These are phyloP conservation scores for Enteromius afrohamiltoni DNA, from an alignment of 2,797 vertebrate species.

Conservation along the genomic window DNA sequence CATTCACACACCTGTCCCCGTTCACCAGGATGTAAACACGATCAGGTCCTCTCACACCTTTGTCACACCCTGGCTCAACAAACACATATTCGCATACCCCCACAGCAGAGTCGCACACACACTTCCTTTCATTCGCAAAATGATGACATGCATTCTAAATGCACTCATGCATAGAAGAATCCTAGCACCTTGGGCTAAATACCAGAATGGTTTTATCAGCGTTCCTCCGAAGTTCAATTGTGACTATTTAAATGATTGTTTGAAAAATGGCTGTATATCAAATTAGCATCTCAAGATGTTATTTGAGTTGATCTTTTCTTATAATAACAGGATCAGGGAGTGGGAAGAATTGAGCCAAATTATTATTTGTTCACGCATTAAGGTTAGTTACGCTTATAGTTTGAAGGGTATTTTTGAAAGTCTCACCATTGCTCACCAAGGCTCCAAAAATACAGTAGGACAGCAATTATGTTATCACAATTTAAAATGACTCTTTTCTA, in stretches of 20 bases:
- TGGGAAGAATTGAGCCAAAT: not conserved
- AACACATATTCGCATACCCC: slow-evolving; percentile 47
- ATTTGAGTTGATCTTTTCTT: slow-evolving; percentile 4
- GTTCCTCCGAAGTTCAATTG: not conserved
- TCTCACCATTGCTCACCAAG: not conserved
- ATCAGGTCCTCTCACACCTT: slow-evolving; percentile 60
- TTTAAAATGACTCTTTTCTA: not conserved
- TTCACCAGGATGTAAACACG: slow-evolving; percentile 65
- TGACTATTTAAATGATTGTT: not conserved
- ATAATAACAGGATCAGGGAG: not conserved
- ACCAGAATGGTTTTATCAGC: not conserved
- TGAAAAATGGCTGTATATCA: not conserved
- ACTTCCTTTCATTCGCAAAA: not conserved
- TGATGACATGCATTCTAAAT: not conserved
- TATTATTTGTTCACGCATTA: not conserved
- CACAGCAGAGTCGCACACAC: not conserved
- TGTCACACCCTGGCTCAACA: slow-evolving; percentile 60
- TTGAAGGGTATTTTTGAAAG: not conserved
- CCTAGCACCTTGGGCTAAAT: not conserved
- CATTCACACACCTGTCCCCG: slow-evolving; percentile 50
- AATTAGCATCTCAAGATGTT: not conserved
- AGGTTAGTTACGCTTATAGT: not conserved
- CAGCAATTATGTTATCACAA: not conserved
- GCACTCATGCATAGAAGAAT: slow-evolving; percentile 12
- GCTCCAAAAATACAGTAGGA: not conserved